Base-by-base conservation (phyloP, 2,797 vertebrate species). In the Myioborus melanocephalus region DNA sequence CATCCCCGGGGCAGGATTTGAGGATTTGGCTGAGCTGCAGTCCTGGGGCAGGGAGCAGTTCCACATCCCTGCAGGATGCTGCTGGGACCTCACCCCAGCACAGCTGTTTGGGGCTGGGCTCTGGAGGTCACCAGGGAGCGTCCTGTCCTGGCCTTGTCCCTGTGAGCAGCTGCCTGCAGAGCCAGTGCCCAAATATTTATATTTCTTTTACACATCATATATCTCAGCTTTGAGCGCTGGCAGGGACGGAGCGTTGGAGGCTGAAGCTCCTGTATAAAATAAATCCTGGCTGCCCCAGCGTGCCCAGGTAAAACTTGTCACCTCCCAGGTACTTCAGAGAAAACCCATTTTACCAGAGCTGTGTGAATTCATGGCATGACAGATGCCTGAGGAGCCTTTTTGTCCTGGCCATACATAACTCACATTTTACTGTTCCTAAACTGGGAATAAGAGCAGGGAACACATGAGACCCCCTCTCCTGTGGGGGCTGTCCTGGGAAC, bases 381-480 rank as follows among this genome's bases (percentile, higher is more conserved):
- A 22, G 84, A 23, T 12, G 79, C 90, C 87, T 0, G 27, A 90
- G 88, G 88, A 73, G 4, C 8, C 4, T 3, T 83, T 70, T 27
- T 66, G 76, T 78, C 57, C 88, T 49, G 64, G 44, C 2, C 1
- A 1, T 57, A 1, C 1, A 52, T 47, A 12, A 18, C 37, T n/a
- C 6, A 2, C 41, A 2, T 60, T 90, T 66, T 27, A 14, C 14
- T 19, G 44, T 32, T 47, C 41, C 77, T 14, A 22, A 43, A 10
- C 50, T 24, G 35, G 41, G 6, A 22, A 19, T 5, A 3, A 16
- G 72, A 44, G 64, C 69, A 80, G 72, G 26, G 32, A 37, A 8
- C 4, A 1, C 14, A 1, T 0, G 5, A 27, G 24, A 26, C 1
- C 3, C n/a, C 1, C 17, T 41, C 2, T 49, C 13, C 27, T 6